Percentiles rank a stretch among this genome's conserved stretches.
These are phyloP conservation scores for Sebastes matsubarae DNA, from an alignment of 2,797 vertebrate genomes.

Conservation along the genomic window DNA sequence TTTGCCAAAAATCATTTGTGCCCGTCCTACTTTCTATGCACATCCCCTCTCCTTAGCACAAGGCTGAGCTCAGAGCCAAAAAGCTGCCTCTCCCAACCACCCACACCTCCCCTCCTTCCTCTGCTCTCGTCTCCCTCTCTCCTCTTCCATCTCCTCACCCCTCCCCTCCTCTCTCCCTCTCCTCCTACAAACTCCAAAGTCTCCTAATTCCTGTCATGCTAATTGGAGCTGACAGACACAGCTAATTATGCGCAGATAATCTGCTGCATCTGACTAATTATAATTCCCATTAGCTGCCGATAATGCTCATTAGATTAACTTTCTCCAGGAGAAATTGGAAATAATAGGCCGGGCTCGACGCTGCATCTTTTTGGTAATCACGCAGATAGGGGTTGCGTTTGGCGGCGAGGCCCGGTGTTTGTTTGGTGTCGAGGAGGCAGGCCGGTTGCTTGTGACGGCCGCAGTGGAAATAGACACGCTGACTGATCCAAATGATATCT, in stretches of 20 bases:
- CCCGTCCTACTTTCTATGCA: constrained; percentile 50
- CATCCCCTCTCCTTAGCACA: constrained; percentile 39
- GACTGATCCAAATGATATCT: constrained; percentile 63
- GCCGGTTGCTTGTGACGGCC: constrained; percentile 29
- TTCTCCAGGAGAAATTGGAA: constrained; percentile 84
- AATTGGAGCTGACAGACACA: constrained; percentile 87
- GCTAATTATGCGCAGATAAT: constrained; percentile 88
- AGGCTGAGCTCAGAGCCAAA: constrained; percentile 59
- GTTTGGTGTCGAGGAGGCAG: constrained; percentile 45
- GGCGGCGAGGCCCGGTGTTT: constrained; percentile 49
- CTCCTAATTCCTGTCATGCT: constrained; percentile 84
- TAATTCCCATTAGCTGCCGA: constrained; percentile 86
- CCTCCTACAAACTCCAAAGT: constrained; percentile 65
- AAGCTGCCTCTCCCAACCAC: constrained; percentile 42
- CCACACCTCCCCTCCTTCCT: constrained; percentile 18
- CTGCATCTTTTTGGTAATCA: constrained; percentile 67
- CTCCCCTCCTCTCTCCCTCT: constrained; percentile 29
- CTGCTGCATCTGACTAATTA: constrained; percentile 88
- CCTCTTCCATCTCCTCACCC: constrained; percentile 18
- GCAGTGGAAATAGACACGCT: constrained; percentile 48
- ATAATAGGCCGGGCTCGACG: constrained; percentile 71
- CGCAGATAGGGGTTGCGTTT: constrained; percentile 17
- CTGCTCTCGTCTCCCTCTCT: background rate
- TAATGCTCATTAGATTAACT: constrained; percentile 89
- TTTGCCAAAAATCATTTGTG: constrained; percentile 35